These are phyloP conservation scores for Sminthurides aquaticus DNA, from an alignment of 2,888 invertebrate species.

Conservation along the genomic window DNA sequence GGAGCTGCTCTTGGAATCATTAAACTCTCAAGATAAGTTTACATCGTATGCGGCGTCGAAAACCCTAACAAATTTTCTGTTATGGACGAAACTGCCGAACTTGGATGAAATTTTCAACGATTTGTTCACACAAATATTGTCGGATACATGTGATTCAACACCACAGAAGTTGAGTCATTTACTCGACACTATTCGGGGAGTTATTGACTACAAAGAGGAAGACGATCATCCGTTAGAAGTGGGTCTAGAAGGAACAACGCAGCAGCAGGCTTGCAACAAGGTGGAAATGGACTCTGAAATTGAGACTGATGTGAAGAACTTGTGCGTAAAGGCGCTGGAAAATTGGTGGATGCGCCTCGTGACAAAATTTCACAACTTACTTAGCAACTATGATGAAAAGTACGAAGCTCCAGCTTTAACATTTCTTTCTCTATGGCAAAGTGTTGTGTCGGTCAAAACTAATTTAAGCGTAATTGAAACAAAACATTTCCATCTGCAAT, in stretches of 20 bases:
- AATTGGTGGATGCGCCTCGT: constrained; percentile 77
- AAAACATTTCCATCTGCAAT: constrained; percentile 75
- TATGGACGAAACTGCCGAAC: constrained; percentile 70
- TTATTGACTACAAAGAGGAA: constrained; percentile 81
- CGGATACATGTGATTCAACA: constrained; percentile 27
- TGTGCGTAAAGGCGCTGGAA: constrained; percentile 76
- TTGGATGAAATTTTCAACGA: constrained; percentile 58
- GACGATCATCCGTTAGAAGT: constrained; percentile 49
- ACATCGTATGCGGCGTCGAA: constrained; percentile 71
- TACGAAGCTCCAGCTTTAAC: constrained; percentile 57
- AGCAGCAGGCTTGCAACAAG: constrained; percentile 23
- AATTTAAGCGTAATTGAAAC: constrained; percentile 83
- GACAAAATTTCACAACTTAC: constrained; percentile 52
- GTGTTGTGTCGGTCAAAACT: constrained; percentile 81
- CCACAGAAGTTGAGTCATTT: constrained; percentile 48
- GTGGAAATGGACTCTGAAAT: constrained; percentile 38
- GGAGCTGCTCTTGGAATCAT: constrained; percentile 72
- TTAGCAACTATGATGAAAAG: constrained; percentile 49
- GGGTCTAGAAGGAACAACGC: constrained; percentile 42
- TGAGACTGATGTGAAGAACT: constrained; percentile 65
- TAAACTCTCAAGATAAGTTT: constrained; percentile 69
- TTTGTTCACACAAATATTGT: constrained; percentile 31
- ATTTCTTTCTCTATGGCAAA: constrained; percentile 79
- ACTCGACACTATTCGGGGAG: constrained; percentile 73
- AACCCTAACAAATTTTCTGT: constrained; percentile 72